These are phyloP conservation scores for Ridgeia piscesae DNA, from an alignment of 1,140 invertebrate genomes.

Conservation along the genomic window DNA sequence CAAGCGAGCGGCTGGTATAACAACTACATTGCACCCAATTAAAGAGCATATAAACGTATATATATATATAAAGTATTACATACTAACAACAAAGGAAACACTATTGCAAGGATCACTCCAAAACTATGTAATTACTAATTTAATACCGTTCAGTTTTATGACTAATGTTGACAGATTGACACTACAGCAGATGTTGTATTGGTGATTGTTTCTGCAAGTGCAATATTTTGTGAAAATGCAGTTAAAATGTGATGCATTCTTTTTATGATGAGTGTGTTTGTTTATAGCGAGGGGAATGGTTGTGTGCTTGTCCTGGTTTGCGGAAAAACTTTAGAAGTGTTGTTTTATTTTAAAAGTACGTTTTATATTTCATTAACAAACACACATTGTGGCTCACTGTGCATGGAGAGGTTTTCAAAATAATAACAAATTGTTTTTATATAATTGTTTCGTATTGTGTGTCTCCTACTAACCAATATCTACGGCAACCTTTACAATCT, in stretches of 20 bases:
- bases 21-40: background rate
- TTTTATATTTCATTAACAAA: background rate
- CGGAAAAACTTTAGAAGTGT: background rate
- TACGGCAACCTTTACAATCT: conserved; percentile 1
- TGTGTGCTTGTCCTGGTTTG: background rate
- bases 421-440: background rate
- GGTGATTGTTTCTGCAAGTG: background rate
- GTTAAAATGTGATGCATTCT: background rate
- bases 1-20: background rate
- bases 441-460: background rate
- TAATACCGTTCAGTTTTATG: background rate
- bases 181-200: background rate
- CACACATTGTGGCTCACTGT: background rate
- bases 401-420: background rate
- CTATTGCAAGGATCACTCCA: background rate
- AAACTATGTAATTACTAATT: background rate
- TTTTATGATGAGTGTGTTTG: background rate
- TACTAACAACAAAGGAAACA: background rate
- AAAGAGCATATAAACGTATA: background rate
- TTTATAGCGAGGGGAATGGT: background rate
- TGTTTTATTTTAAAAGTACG: background rate
- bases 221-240: background rate
- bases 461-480: background rate
- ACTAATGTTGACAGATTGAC: background rate
- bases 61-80: background rate